Percentiles rank a stretch among this genome's conserved stretches.
Conservation (phyloP, 2,888 invertebrate genomes). For the Drosophila stalkeri region DNA sequence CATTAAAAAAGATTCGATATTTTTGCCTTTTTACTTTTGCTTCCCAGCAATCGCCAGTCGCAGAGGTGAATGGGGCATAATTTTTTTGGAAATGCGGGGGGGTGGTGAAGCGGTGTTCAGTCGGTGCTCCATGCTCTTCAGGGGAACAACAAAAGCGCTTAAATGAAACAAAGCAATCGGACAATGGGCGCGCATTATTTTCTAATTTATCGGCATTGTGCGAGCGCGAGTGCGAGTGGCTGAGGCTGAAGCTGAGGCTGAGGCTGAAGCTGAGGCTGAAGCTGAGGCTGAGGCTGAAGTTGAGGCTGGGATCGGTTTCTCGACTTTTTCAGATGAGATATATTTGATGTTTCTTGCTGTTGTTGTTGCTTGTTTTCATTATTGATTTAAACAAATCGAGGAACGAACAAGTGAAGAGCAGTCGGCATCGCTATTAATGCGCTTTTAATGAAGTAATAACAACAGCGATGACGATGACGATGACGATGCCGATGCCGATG, state of each 20-base stretch:
- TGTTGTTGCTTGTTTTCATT: conserved; percentile 69
- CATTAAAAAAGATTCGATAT: conserved; percentile 13
- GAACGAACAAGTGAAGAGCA: conserved; percentile 72
- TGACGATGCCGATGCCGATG: conserved; percentile 15
- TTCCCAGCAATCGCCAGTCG: conserved; percentile 39
- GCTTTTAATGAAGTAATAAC: conserved; percentile 80
- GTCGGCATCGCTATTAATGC: conserved; percentile 67
- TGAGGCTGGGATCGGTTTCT: conserved; percentile 61
- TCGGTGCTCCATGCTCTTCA: conserved; percentile 33
- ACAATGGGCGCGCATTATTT: conserved; percentile 82
- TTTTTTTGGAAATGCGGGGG: conserved; percentile 10
- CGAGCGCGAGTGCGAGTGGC: conserved; percentile 34
- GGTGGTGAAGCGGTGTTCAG: not conserved
- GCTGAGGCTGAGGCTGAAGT: conserved; percentile 25
- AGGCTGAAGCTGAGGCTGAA: conserved; percentile 37
- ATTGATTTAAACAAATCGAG: conserved; percentile 79
- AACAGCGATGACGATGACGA: conserved; percentile 44
- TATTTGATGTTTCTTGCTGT: conserved; percentile 41
- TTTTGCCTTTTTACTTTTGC: conserved; percentile 4
- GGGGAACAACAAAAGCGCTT: conserved; percentile 74
- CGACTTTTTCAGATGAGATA: conserved; percentile 34
- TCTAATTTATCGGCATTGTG: conserved; percentile 82
- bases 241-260: conserved; percentile 11
- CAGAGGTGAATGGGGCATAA: conserved; percentile 46
- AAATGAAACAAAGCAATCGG: conserved; percentile 79